Conservation (phyloP, 2,888 invertebrate genomes). For the Harpalus rubripes region DNA sequence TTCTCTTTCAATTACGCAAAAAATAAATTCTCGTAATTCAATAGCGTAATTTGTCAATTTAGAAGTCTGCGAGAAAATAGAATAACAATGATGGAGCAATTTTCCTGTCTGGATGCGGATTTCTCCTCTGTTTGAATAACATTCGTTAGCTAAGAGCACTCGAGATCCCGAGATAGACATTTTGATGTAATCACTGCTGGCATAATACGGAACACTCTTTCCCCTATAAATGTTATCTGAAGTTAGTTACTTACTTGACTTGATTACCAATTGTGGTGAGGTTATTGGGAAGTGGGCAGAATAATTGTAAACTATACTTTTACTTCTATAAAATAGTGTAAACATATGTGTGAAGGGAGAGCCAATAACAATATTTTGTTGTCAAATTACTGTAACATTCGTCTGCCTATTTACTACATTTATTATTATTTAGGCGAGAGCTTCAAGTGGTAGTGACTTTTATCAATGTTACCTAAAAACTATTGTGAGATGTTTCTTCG, state of each 20-base stretch:
- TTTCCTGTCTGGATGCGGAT: conserved; percentile 40
- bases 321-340: too few species aligned
- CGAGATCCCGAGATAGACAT: conserved; percentile 38
- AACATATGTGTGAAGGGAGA: too few species aligned
- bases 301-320: too few species aligned
- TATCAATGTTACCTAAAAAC: too few species aligned
- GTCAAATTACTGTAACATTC: too few species aligned
- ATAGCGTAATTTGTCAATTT: conserved; percentile 41
- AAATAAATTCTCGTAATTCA: conserved; percentile 30
- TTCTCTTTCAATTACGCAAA: conserved; percentile 21
- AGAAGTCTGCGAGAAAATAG: conserved; percentile 28
- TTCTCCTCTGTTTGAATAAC: conserved; percentile 56
- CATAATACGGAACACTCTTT: conserved; percentile 38
- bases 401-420: too few species aligned
- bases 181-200: conserved; percentile 50
- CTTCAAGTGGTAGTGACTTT: too few species aligned
- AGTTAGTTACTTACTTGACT: conserved; percentile 17
- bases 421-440: too few species aligned
- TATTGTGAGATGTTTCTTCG: too few species aligned
- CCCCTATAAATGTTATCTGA: conserved; percentile 47
- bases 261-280: conserved; percentile 37
- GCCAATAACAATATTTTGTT: too few species aligned
- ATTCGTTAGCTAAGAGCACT: conserved; percentile 59
- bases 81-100: conserved; percentile 51
- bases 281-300: background rate